phyloP scores from a whole-genome alignment of 2,113 vertebrate genomes.

The Damaliscus lunatus region DNA sequence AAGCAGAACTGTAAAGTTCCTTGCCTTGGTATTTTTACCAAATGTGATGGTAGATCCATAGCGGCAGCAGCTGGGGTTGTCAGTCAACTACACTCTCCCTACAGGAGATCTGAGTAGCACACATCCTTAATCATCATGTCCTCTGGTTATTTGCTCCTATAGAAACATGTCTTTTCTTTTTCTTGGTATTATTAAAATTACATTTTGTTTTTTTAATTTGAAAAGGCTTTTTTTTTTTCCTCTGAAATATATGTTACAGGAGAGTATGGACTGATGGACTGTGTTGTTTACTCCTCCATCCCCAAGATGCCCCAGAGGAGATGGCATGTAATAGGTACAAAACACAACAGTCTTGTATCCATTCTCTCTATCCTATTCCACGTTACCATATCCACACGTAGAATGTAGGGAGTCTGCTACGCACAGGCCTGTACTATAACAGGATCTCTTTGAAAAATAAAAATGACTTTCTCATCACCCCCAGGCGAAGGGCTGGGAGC shows the following conservation, averaged over 20 bases:
- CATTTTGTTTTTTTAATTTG: background rate
- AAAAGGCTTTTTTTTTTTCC: background rate
- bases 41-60: background rate
- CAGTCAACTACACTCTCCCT: background rate
- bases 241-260: background rate
- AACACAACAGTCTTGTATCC: background rate
- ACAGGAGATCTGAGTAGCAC: background rate
- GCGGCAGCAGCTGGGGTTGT: background rate
- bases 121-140: background rate
- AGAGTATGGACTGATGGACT: background rate
- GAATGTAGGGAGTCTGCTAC: background rate
- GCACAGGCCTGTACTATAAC: background rate
- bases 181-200: background rate
- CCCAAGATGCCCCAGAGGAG: background rate
- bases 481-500: background rate
- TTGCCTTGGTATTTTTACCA: background rate
- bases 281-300: background rate
- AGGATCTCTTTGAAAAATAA: background rate
- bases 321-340: background rate
- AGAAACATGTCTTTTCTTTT: background rate
- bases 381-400: background rate
- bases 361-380: background rate
- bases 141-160: background rate
- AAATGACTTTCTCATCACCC: background rate
- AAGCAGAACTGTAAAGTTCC: background rate